phyloP scores from a whole-genome alignment of 2,888 invertebrate species.

The Thereva unica region DNA sequence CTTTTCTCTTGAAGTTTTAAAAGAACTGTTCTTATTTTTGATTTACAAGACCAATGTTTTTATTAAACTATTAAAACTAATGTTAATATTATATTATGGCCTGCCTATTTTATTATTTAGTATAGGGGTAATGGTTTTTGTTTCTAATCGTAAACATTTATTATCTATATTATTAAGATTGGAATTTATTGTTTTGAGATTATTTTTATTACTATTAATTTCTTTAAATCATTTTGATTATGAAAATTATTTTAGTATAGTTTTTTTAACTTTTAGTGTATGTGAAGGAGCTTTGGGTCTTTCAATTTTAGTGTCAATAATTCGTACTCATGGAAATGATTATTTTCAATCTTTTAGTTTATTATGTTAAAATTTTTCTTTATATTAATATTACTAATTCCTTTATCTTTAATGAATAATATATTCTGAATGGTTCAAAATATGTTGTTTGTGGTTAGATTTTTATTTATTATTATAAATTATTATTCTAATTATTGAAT shows the following conservation, averaged over 20 bases:
- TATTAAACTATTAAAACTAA: slow-evolving; percentile 68
- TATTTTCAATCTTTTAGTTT: slow-evolving; percentile 65
- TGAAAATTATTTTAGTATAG: slow-evolving; percentile 64
- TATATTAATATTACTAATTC: slow-evolving; percentile 60
- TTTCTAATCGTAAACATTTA: slow-evolving; percentile 64
- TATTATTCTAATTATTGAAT: slow-evolving; percentile 54
- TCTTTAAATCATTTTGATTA: slow-evolving; percentile 59
- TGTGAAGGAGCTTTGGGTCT: slow-evolving; percentile 69
- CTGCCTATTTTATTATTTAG: slow-evolving; percentile 61
- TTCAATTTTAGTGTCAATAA: slow-evolving; percentile 65
- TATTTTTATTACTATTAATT: slow-evolving; percentile 62
- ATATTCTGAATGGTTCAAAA: slow-evolving; percentile 63
- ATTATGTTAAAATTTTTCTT: slow-evolving; percentile 65
- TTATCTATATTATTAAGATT: slow-evolving; percentile 65
- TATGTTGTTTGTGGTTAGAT: slow-evolving; percentile 60
- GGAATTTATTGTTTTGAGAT: slow-evolving; percentile 65
- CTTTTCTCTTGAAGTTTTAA: slow-evolving; percentile 67
- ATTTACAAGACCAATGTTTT: slow-evolving; percentile 73
- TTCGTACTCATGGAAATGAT: slow-evolving; percentile 68
- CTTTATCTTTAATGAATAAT: slow-evolving; percentile 61
- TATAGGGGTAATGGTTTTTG: slow-evolving; percentile 61
- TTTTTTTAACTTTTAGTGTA: slow-evolving; percentile 67
- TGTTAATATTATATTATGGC: slow-evolving; percentile 59
- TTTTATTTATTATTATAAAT: slow-evolving; percentile 60
- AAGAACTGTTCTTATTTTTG: slow-evolving; percentile 63